A percentile compares a stretch with the other conserved stretches of the same genome.
phyloP scores from a whole-genome alignment of 2,113 vertebrate species.

The Megaceryle torquata region DNA sequence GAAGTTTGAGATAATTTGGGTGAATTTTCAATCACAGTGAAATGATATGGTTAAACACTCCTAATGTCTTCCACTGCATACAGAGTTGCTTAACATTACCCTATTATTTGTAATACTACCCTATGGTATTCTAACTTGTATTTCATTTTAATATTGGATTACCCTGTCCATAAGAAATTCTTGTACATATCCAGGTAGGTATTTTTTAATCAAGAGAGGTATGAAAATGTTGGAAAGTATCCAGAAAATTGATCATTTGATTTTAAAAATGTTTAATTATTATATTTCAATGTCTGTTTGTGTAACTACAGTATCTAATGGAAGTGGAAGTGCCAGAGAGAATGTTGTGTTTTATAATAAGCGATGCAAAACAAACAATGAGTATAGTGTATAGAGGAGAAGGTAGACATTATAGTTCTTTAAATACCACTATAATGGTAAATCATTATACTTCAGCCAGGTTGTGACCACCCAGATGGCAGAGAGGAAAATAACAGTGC shows the following conservation, averaged over 20 bases:
- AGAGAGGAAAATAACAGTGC: not conserved
- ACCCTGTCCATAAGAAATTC: not conserved
- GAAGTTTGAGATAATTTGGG: not conserved
- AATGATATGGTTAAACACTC: not conserved
- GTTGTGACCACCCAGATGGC: not conserved
- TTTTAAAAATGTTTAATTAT: not conserved
- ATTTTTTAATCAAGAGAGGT: not conserved
- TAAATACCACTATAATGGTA: not conserved
- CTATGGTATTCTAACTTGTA: not conserved
- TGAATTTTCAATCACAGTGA: not conserved
- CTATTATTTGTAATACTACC: not conserved
- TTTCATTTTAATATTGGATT: not conserved
- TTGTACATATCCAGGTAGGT: not conserved
- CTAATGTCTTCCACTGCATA: not conserved
- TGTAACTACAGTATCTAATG: not conserved
- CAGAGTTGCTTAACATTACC: not conserved
- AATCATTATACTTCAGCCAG: not conserved
- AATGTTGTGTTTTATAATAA: not conserved
- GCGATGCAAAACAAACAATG: not conserved
- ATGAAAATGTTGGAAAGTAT: not conserved
- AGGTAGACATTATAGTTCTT: not conserved
- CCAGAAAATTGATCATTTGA: not conserved
- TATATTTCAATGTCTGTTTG: not conserved
- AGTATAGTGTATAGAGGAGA: not conserved
- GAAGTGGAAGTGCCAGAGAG: not conserved